Percentiles rank a stretch among this genome's conserved stretches.
These are phyloP conservation scores for Onthophagus sagittarius DNA, from an alignment of 2,888 invertebrate species.

Conservation along the genomic window DNA sequence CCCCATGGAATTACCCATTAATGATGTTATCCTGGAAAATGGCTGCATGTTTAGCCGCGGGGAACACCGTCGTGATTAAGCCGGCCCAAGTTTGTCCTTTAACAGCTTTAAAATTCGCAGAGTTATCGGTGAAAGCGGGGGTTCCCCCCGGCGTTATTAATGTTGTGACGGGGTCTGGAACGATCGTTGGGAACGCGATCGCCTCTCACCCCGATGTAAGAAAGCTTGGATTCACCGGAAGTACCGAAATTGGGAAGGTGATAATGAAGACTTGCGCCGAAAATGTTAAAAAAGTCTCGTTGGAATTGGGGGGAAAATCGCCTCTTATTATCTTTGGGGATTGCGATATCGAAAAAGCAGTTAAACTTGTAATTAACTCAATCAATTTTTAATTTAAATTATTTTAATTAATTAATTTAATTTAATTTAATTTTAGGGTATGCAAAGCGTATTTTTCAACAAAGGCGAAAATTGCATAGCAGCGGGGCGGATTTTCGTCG, in stretches of 20 bases:
- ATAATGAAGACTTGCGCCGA: conserved; percentile 89
- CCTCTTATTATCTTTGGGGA: conserved; percentile 92
- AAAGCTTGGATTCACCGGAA: conserved; percentile 95
- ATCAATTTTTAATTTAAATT: neutral
- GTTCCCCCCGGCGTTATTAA: conserved; percentile 94
- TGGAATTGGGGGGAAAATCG: conserved; percentile 95
- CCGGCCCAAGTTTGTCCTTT: conserved; percentile 90
- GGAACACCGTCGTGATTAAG: conserved; percentile 94
- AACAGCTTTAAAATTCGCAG: conserved; percentile 93
- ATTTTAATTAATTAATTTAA: neutral
- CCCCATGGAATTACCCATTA: conserved; percentile 97
- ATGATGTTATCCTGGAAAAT: conserved; percentile 99
- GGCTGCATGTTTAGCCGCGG: conserved; percentile 95
- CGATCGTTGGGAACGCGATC: conserved; percentile 79
- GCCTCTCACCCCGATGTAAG: conserved; percentile 81
- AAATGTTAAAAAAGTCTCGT: conserved; percentile 91
- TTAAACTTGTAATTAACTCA: conserved; percentile 67
- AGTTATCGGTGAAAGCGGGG: conserved; percentile 84
- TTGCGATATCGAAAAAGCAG: conserved; percentile 90
- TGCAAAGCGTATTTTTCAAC: conserved; percentile 95
- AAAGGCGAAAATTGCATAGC: conserved; percentile 99
- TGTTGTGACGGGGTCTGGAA: conserved; percentile 80
- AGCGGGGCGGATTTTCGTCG: conserved; percentile 90
- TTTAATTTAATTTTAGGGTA: conserved; percentile 58
- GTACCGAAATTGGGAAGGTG: conserved; percentile 85